A percentile compares a stretch with the other conserved stretches of the same genome.
Conservation (phyloP, 2,888 invertebrate genomes). For the Escarpia spicata region DNA sequence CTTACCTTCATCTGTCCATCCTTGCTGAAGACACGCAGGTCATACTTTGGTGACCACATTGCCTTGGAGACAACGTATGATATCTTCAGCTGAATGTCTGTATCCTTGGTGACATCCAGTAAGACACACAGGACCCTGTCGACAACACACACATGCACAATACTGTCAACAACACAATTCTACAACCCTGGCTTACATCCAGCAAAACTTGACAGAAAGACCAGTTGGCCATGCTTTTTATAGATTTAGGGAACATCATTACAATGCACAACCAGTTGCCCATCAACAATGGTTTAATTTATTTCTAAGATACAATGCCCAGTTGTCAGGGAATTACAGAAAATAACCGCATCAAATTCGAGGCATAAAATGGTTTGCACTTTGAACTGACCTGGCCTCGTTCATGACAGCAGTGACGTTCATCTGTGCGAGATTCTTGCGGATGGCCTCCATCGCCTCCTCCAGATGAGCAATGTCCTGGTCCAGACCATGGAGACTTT, state of each 20-base stretch:
- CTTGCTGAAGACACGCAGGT: conserved; percentile 63
- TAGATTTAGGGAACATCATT: too few relatives aligned
- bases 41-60: conserved; percentile 66
- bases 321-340: too few relatives aligned
- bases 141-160: conserved; percentile 25
- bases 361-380: too few relatives aligned
- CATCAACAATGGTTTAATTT: too few relatives aligned
- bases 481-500: conserved; percentile 44
- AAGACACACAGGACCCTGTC: conserved; percentile 61
- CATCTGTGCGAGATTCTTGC: conserved; percentile 41
- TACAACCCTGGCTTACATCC: not conserved
- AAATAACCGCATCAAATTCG: too few relatives aligned
- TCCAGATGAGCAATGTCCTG: conserved; percentile 50
- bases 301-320: too few relatives aligned
- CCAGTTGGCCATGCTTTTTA: too few relatives aligned
- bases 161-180: not conserved
- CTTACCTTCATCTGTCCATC: conserved; percentile 51
- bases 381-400: not conserved
- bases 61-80: conserved; percentile 64
- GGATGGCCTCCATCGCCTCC: conserved; percentile 50
- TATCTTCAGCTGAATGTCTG: conserved; percentile 53
- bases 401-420: not conserved
- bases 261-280: too few relatives aligned
- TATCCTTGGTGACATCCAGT: conserved; percentile 53
- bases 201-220: not conserved